Evolutionary conservation across 2,113 vertebrate species (phyloP).

Genomic region (Thryonomys swinderianus): DNA sequence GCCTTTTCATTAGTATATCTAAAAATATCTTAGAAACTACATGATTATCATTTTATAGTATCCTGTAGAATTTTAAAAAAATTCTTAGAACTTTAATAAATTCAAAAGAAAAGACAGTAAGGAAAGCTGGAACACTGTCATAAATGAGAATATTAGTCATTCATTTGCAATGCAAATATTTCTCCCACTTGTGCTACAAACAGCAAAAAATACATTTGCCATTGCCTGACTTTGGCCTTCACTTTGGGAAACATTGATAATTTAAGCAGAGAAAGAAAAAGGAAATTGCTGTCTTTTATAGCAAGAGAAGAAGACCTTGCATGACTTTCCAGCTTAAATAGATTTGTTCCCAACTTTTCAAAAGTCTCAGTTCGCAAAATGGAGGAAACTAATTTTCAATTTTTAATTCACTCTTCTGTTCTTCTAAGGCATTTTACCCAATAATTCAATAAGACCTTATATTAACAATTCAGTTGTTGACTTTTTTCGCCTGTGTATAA

Average conservation of each 20-base stretch:
- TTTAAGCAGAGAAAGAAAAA: background rate
- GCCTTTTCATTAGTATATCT: background rate
- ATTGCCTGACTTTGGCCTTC: constrained; percentile 19
- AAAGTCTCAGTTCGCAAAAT: constrained; percentile 33
- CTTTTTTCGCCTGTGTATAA: background rate
- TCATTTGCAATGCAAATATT: constrained; percentile 55
- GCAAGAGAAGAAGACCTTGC: background rate
- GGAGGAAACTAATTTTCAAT: background rate
- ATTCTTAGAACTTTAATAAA: constrained; percentile 13
- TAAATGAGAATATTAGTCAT: constrained; percentile 46
- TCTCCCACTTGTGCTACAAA: background rate
- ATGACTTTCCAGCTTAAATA: background rate
- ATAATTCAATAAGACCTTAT: constrained; percentile 11
- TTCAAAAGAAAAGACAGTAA: constrained; percentile 31
- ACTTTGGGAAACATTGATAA: background rate
- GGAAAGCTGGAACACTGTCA: background rate
- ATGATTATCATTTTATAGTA: background rate
- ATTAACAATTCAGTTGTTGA: constrained; percentile 59
- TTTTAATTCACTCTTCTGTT: background rate
- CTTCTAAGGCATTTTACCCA: constrained; percentile 45
- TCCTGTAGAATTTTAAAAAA: background rate
- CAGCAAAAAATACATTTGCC: background rate
- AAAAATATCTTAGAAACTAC: constrained; percentile 62
- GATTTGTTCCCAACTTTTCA: constrained; percentile 29
- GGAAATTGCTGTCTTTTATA: background rate